Percentiles rank a stretch among this genome's conserved stretches.
Evolutionary conservation across 2,888 invertebrate genomes (phyloP).

Genomic region (Digitonthophagus gazella): DNA sequence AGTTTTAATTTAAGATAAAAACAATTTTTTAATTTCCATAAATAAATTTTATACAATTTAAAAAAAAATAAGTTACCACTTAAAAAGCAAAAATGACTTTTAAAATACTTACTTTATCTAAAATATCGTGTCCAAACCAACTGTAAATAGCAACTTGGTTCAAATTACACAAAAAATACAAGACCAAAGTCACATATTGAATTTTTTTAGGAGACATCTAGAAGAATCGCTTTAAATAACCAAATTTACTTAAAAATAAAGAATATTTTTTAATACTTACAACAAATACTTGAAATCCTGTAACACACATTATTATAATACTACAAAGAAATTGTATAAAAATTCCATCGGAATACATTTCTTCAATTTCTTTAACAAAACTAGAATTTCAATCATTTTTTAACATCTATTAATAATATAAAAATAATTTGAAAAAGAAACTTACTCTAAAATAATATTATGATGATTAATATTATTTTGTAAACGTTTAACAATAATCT

Average conservation of each 20-base stretch:
- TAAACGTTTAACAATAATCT: conserved; percentile 24
- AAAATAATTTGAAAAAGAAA: conserved; percentile 9
- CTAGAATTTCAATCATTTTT: conserved; percentile 24
- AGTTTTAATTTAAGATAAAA: too few species aligned
- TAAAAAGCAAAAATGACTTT: not conserved
- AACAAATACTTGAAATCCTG: conserved; percentile 35
- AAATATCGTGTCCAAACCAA: conserved; percentile 36
- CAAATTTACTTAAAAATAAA: not conserved
- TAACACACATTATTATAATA: conserved; percentile 34
- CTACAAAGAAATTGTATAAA: conserved; percentile 36
- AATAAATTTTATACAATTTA: too few species aligned
- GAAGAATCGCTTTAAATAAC: conserved; percentile 22
- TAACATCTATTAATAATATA: not conserved
- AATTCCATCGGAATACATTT: conserved; percentile 33
- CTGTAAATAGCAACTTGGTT: conserved; percentile 34
- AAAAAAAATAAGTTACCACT: not conserved
- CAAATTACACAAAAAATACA: conserved; percentile 34
- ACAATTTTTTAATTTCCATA: too few species aligned
- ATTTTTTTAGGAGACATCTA: conserved; percentile 31
- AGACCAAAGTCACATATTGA: conserved; percentile 31
- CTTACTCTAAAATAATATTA: conserved; percentile 30
- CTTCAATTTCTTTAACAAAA: conserved; percentile 32
- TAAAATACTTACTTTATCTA: conserved; percentile 29
- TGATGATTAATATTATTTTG: conserved; percentile 31
- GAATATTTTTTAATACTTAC: conserved; percentile 27